Conservation (phyloP, 2,113 vertebrate species). For the Trachemys scripta region DNA sequence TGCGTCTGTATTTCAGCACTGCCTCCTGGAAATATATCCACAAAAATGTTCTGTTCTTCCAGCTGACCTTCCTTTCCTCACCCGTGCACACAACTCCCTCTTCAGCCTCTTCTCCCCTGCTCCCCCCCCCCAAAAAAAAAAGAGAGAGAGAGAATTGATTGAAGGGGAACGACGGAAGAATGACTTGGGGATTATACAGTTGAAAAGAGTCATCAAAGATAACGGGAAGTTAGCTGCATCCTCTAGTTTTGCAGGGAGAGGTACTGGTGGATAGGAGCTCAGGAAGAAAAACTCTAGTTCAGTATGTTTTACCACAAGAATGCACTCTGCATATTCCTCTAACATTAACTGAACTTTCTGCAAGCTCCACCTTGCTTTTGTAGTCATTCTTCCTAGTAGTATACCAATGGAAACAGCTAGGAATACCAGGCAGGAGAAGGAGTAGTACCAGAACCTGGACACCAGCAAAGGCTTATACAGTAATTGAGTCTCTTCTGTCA, state of each 20-base stretch:
- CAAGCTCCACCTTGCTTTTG: slow-evolving; percentile 31
- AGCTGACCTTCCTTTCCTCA: neutral
- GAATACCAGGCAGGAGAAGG: neutral
- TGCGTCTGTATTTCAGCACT: neutral
- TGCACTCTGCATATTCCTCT: neutral
- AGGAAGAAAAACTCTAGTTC: neutral
- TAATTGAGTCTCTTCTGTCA: neutral
- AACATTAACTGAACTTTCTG: neutral
- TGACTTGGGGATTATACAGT: neutral
- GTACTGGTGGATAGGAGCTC: neutral
- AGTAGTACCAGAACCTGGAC: neutral
- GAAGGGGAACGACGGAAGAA: neutral
- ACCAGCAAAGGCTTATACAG: neutral
- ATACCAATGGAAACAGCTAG: neutral
- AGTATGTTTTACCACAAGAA: slow-evolving; percentile 13
- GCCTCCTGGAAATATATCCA: neutral
- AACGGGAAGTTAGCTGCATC: neutral
- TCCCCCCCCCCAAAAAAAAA: accelerated
- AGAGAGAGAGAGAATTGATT: neutral
- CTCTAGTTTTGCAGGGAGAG: accelerated
- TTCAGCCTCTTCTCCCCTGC: too few relatives aligned
- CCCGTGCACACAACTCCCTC: neutral
- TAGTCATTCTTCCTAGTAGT: neutral
- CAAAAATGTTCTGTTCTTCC: neutral
- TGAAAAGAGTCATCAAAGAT: neutral